A percentile compares a stretch with the other conserved stretches of the same genome.
Evolutionary conservation across 2,797 vertebrate species (phyloP).

Genomic region (Spondyliosoma cantharus): DNA sequence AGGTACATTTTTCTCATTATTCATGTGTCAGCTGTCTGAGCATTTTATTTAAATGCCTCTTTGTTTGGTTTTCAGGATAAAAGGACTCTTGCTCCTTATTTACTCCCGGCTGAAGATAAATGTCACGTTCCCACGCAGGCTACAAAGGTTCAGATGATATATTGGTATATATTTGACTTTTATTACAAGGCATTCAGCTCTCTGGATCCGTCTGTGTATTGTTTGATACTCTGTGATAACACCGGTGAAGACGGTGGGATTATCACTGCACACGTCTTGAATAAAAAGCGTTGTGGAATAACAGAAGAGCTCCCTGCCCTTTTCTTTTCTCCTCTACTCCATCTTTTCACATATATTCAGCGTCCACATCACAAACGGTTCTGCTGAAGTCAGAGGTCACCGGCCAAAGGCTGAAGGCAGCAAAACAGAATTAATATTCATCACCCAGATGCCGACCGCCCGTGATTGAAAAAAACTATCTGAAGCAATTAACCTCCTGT

Average conservation of each 20-base stretch:
- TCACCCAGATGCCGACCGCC: slow-evolving; percentile 44
- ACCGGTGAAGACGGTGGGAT: background rate
- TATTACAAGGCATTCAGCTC: background rate
- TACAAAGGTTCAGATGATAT: background rate
- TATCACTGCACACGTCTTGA: slow-evolving; percentile 1
- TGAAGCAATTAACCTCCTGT: slow-evolving; percentile 79
- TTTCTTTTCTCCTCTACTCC: background rate
- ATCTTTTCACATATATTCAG: slow-evolving; percentile 4
- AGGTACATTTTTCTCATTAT: background rate
- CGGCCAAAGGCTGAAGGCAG: slow-evolving; percentile 52
- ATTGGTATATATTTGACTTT: background rate
- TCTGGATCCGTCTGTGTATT: background rate
- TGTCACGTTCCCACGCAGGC: background rate
- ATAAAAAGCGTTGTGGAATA: slow-evolving; percentile 9
- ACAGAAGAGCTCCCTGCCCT: background rate
- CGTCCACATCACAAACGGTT: slow-evolving; percentile 29
- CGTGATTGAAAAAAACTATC: slow-evolving; percentile 49
- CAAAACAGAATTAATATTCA: slow-evolving; percentile 73
- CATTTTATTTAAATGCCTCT: background rate
- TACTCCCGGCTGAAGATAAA: background rate
- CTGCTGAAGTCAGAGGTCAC: slow-evolving; percentile 43
- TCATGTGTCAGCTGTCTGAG: background rate
- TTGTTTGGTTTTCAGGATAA: background rate
- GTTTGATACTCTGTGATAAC: slow-evolving; percentile 5
- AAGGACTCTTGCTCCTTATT: background rate